Evolutionary conservation across 1,140 invertebrate genomes (phyloP).

Genomic region (Rhopalosiphum maidis): DNA sequence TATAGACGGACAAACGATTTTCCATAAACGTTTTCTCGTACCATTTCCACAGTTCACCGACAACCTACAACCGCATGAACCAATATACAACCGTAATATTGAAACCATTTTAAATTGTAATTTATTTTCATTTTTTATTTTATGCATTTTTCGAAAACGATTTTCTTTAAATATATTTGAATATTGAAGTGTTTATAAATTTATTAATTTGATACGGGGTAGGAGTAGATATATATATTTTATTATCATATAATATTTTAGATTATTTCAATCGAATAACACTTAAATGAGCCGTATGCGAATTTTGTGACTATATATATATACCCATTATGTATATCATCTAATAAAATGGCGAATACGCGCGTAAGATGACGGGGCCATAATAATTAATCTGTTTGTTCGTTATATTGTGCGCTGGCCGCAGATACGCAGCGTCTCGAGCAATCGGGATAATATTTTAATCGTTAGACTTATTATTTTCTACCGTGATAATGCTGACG

Average conservation of each 20-base stretch:
- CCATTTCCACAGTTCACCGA: neutral
- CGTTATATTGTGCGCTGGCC: neutral
- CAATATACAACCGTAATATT: neutral
- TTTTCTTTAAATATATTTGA: neutral
- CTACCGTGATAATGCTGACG: neutral
- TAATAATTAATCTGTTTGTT: neutral
- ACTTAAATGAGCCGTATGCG: neutral
- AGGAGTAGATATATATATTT: neutral
- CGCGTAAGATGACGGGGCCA: neutral
- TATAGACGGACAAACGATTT: neutral
- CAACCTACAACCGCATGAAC: neutral
- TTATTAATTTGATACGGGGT: neutral
- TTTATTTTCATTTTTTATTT: neutral
- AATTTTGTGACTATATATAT: neutral
- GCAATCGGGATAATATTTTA: neutral
- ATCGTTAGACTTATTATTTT: conserved; percentile 25
- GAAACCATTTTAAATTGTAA: neutral
- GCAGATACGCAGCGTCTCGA: neutral
- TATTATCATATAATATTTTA: neutral
- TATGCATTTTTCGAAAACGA: neutral
- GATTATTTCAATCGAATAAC: neutral
- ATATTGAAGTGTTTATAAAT: neutral
- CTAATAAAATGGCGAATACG: neutral
- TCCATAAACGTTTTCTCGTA: neutral
- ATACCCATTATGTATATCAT: neutral